Evolutionary conservation across 53 echinoderm and acorn worm species (phyloP), one percentile per base, ranked within the genome.

Genomic region (Temnopleurus reevesii): DNA sequence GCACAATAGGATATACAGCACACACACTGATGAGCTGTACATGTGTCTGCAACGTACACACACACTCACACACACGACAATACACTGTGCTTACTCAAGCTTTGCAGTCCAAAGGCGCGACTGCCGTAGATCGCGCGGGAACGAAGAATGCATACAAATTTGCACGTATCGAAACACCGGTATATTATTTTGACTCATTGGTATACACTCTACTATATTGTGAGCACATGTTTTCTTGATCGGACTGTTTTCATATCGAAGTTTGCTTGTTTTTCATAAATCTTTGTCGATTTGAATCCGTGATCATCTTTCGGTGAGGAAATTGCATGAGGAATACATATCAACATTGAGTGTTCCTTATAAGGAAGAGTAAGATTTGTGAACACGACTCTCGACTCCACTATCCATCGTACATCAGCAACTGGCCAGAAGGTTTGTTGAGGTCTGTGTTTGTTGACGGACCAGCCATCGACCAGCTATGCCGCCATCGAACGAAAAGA

Each of bases 401-500:
- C 21, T 46, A 76, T 28, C 81, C 53, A 3, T 18, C 28, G 81
- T 24, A 44, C 81, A 31, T 9, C 71, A 24, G n/a, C n/a, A n/a
- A n/a, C n/a, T n/a, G n/a, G n/a, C n/a, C n/a, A n/a, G n/a, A n/a
- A n/a, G n/a, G n/a, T n/a, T n/a, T n/a, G n/a, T n/a, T n/a, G n/a
- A n/a, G n/a, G n/a, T n/a, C n/a, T n/a, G n/a, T n/a, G n/a, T n/a
- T n/a, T n/a, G n/a, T n/a, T n/a, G n/a, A n/a, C n/a, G 15, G 60
- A 24, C 10, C 41, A 38, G n/a, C 12, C 41, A 59, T 44, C 17
- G 18, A 19, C 21, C 21, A 17, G 43, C 17, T 51, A 83, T 83
- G 83, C 83, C 83, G 56, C 86, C 86, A 15, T 85, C 86, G 30
- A 85, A 85, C 31, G 88, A 87, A 30, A 87, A 87, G 49, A 87